Conservation (phyloP, 2,113 vertebrate genomes). For the Istiophorus platypterus region DNA sequence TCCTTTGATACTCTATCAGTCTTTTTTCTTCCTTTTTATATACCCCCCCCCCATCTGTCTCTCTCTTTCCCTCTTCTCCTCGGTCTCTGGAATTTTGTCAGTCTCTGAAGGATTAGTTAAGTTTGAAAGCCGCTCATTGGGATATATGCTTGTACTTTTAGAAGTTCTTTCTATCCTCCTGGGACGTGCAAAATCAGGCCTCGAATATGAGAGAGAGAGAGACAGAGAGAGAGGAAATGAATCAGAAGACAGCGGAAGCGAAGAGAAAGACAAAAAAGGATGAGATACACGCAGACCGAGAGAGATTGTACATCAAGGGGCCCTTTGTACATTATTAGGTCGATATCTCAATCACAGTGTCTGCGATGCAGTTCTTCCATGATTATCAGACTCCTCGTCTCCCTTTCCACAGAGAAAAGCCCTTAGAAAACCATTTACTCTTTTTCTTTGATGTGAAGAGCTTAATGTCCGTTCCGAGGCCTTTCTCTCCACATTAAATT, state of each 20-base stretch:
- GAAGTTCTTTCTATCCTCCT: constrained; percentile 54
- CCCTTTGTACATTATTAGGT: constrained; percentile 67
- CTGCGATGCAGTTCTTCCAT: constrained; percentile 45
- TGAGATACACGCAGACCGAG: constrained; percentile 29
- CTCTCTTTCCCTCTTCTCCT: constrained; percentile 6
- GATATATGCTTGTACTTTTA: constrained; percentile 57
- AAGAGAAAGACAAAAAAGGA: constrained; percentile 46
- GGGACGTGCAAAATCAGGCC: constrained; percentile 35
- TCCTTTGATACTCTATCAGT: constrained; percentile 7
- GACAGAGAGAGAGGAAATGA: constrained; percentile 12
- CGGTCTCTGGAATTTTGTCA: constrained; percentile 15
- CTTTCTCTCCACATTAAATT: constrained; percentile 63
- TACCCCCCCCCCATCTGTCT: constrained; percentile 15
- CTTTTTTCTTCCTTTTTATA: constrained; percentile 1
- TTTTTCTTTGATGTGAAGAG: constrained; percentile 71
- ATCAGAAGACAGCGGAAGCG: constrained; percentile 16
- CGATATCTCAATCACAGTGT: constrained; percentile 62
- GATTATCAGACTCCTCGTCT: constrained; percentile 54
- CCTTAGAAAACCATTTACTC: constrained; percentile 64
- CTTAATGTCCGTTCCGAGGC: constrained; percentile 50
- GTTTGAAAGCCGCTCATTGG: constrained; percentile 47
- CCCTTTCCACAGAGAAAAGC: constrained; percentile 37
- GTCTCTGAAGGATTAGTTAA: constrained; percentile 30
- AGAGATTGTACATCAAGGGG: constrained; percentile 54
- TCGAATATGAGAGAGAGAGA: constrained; percentile 28